phyloP scores from a whole-genome alignment of 2,797 vertebrate species.

The Phataginus tetradactyla region DNA sequence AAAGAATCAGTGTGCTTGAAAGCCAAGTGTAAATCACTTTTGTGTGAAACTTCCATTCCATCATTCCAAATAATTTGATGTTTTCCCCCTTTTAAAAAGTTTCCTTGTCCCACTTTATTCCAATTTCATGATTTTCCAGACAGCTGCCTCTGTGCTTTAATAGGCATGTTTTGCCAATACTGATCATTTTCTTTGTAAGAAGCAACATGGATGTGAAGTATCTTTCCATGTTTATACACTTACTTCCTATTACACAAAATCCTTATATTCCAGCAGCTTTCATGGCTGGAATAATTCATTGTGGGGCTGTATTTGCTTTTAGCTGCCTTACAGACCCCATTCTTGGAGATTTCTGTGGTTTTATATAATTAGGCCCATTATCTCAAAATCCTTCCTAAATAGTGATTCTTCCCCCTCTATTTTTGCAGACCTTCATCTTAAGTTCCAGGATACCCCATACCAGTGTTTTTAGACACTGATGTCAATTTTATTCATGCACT shows the following conservation, averaged over 20 bases:
- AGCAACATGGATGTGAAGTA: neutral
- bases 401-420: neutral
- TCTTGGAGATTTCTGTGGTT: neutral
- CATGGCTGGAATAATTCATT: neutral
- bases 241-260: neutral
- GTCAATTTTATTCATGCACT: neutral
- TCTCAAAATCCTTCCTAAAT: neutral
- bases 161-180: neutral
- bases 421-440: neutral
- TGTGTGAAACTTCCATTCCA: neutral
- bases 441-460: neutral
- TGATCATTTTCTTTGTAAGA: neutral
- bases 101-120: neutral
- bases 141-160: neutral
- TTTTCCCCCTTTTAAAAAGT: neutral
- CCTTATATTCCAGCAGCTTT: neutral
- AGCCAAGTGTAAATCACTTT: neutral
- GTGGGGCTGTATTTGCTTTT: neutral
- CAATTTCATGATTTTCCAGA: neutral
- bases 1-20: neutral
- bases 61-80: neutral
- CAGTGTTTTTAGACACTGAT: neutral
- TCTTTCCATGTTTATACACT: neutral
- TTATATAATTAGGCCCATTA: neutral
- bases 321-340: neutral